phyloP scores from a whole-genome alignment of 2,113 vertebrate species.

The Coptodon bakossiorum region DNA sequence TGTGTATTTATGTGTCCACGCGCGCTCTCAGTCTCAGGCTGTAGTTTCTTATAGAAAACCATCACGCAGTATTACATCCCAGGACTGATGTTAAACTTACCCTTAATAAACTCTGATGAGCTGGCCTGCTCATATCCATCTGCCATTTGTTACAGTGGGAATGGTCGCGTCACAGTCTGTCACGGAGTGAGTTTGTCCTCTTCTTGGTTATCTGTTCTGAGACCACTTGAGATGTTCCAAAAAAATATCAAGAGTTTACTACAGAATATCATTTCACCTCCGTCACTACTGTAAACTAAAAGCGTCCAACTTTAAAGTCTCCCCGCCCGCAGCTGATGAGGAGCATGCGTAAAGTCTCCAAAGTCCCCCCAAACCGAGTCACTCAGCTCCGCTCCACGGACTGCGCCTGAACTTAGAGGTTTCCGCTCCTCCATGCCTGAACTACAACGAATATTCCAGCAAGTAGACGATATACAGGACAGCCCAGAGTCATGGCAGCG shows the following conservation, averaged over 20 bases:
- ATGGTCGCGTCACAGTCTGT: neutral
- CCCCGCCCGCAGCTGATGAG: neutral
- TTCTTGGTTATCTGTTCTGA: neutral
- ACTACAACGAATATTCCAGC: neutral
- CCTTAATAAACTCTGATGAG: constrained; percentile 43
- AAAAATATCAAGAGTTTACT: neutral
- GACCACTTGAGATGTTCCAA: neutral
- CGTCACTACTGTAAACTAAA: neutral
- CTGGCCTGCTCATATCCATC: constrained; percentile 27
- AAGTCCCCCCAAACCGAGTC: neutral
- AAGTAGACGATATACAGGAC: neutral
- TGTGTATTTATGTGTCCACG: neutral
- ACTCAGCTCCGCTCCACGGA: neutral
- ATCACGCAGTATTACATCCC: neutral
- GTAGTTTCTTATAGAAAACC: neutral
- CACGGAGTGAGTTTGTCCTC: neutral
- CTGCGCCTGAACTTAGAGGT: neutral
- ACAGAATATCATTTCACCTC: neutral
- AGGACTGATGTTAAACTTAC: constrained; percentile 4
- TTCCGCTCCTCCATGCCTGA: neutral
- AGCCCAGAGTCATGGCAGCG: neutral
- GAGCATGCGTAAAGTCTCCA: neutral
- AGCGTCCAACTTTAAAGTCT: neutral
- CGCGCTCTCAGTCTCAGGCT: neutral
- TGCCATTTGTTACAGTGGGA: constrained; percentile 20